Base-by-base conservation (phyloP, 1,140 invertebrate species). In the Aricia agestis region DNA sequence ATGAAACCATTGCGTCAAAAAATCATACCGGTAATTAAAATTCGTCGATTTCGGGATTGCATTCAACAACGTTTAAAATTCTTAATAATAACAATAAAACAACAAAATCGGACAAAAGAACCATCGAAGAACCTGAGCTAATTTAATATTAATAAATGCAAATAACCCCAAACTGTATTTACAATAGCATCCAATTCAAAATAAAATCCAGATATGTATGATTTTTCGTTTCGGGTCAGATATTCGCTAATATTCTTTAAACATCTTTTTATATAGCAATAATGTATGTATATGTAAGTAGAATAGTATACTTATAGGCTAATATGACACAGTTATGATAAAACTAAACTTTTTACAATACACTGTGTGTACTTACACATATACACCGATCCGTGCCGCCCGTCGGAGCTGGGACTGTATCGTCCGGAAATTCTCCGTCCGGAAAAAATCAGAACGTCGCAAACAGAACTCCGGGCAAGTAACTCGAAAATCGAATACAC, bases 41-140 rank as follows among this genome's bases (percentile, higher is more conserved):
- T 66, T 81, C 74, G 77, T 78, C 75, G 79, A 76, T 72, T 78
- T 78, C 81, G 82, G 82, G 84, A 89, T 89, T 90, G 85, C 82
- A 84, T 76, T 84, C 82, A 90, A 91, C 88, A 91, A 89, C 81
- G 80, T 91, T 52, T 89, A 91, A 89, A 91, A 88, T 83, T 91
- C 87, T 89, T 91, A 90, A 88, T 90, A 88, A 90, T 89, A 90
- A 90, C 88, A 90, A 90, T 90, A 90, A 90, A 89, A 89, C 71
- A 91, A 91, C 89, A 91, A 91, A 90, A 90, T 78, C 80, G 79
- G 82, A 74, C 86, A 87, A 88, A 90, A 81, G 83, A 89, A 86
- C 86, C 87, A 85, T 87, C 84, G 80, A 72, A 82, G 86, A 90
- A 88, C 85, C 80, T 82, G 86, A 82, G 87, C 70, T 74, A 76